phyloP scores from a whole-genome alignment of 2,888 invertebrate species.

The Busseola fusca region DNA sequence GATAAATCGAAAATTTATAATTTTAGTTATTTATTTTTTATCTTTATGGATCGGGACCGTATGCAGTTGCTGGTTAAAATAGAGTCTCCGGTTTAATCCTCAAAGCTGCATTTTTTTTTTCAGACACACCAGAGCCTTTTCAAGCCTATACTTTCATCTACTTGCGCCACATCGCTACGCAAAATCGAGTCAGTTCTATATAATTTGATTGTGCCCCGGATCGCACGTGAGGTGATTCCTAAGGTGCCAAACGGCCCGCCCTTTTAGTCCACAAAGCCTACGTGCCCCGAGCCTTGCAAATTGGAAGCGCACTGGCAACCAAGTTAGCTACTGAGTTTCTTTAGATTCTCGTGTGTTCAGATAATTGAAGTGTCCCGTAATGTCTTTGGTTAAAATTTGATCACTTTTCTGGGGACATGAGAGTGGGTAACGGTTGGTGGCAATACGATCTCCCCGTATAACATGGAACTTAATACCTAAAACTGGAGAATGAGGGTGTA shows the following conservation, averaged over 20 bases:
- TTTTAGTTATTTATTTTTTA: too few species aligned
- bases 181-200: slow-evolving; percentile 64
- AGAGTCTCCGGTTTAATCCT: rapidly evolving
- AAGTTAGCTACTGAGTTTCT: slow-evolving; percentile 23
- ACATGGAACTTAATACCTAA: neutral
- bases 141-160: slow-evolving; percentile 22
- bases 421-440: neutral
- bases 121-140: neutral
- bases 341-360: slow-evolving; percentile 27
- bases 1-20: too few species aligned
- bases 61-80: neutral
- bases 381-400: slow-evolving; percentile 26
- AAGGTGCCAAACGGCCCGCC: slow-evolving; percentile 53
- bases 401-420: neutral
- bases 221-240: slow-evolving; percentile 59
- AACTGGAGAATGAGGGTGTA: too few species aligned
- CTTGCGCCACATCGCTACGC: slow-evolving; percentile 45
- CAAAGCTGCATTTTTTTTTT: neutral
- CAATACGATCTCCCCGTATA: too few species aligned
- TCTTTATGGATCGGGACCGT: neutral
- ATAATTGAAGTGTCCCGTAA: slow-evolving; percentile 36
- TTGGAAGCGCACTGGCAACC: slow-evolving; percentile 45
- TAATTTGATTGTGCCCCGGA: slow-evolving; percentile 62
- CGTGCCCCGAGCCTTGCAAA: slow-evolving; percentile 50
- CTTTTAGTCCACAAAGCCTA: slow-evolving; percentile 50